A percentile compares a stretch with the other conserved stretches of the same genome.
Evolutionary conservation across 2,888 invertebrate species (phyloP).

Genomic region (Physocephala rufipes): DNA sequence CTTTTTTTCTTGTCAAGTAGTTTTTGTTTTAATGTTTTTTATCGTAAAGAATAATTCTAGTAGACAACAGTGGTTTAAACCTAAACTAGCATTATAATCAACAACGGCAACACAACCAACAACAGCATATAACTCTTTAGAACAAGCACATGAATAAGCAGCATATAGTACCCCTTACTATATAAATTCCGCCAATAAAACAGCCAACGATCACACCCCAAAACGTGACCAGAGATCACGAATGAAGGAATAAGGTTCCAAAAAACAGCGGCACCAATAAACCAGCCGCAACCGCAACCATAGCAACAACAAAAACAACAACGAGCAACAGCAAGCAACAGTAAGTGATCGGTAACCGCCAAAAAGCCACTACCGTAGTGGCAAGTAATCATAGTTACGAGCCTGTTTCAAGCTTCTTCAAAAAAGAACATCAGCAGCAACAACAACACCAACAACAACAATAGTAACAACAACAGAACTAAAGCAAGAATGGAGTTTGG

Average conservation of each 20-base stretch:
- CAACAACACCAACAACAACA: slow-evolving; percentile 12
- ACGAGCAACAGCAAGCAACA: slow-evolving; percentile 34
- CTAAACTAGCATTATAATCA: neutral
- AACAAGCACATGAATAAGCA: slow-evolving; percentile 19
- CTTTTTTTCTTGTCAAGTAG: slow-evolving; percentile 26
- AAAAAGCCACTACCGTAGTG: slow-evolving; percentile 35
- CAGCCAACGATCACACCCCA: slow-evolving; percentile 62
- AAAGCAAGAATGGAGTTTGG: too few species aligned
- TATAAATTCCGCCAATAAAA: slow-evolving; percentile 61
- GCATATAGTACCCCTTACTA: neutral
- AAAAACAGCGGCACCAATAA: slow-evolving; percentile 30
- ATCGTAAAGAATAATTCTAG: slow-evolving; percentile 33
- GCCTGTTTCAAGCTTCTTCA: slow-evolving; percentile 16
- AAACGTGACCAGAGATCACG: slow-evolving; percentile 61
- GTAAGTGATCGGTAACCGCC: slow-evolving; percentile 36
- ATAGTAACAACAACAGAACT: neutral
- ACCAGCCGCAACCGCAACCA: slow-evolving; percentile 25
- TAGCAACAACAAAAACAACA: slow-evolving; percentile 15
- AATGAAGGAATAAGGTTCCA: slow-evolving; percentile 49
- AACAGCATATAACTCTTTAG: slow-evolving; percentile 8
- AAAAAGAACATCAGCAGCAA: neutral
- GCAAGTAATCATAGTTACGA: slow-evolving; percentile 22
- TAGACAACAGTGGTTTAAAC: neutral
- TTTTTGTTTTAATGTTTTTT: slow-evolving; percentile 25
- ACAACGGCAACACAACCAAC: slow-evolving; percentile 28